Evolutionary conservation across 2,797 vertebrate genomes (phyloP), one percentile per base, ranked within the genome.

Genomic region (Alauda arvensis): DNA sequence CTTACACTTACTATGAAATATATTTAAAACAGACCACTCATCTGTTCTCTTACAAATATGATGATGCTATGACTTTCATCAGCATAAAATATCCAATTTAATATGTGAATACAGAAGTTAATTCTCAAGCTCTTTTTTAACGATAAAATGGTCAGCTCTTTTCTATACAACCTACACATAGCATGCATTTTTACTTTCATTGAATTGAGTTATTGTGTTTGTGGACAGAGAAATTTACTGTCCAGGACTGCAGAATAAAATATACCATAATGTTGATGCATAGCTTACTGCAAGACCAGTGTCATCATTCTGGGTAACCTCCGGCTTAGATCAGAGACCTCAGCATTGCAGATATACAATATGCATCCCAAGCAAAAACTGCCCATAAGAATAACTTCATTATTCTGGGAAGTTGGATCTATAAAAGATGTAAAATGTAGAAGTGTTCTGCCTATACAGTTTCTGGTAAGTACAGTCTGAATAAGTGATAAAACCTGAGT

Each of bases 321-420:
- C 94, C 92, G 89, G 94, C 87, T 94, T 81, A 95, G 87, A 94
- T 92, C 80, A 93, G 85, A 96, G 84, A 89, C 85, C 90, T 95
- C 83, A 94, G 93, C 94, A 87, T n/a, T 94, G 90, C 92, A 96
- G 93, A 96, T 94, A 96, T 85, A 96, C 79, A 96, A 95, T 93
- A 67, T 96, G 92, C 94, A 94, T 91, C 94, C 52, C 93, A 93
- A 96, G 96, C 96, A 96, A 95, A 95, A 96, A 88, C 20, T 93
- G 87, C 75, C 93, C 90, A 88, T 92, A 96, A 95, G 96, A 95
- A 91, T 96, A 96, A 95, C 93, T 97, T 97, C 95, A 96, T 95
- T 96, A 96, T 97, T 97, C 96, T 97, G 95, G 96, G 96, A 97
- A 98, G 95, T 11, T 90, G 94, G 89, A 95, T 96, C 96, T 96